Conservation (phyloP, 2,888 invertebrate genomes). For the Clunio marinus region DNA sequence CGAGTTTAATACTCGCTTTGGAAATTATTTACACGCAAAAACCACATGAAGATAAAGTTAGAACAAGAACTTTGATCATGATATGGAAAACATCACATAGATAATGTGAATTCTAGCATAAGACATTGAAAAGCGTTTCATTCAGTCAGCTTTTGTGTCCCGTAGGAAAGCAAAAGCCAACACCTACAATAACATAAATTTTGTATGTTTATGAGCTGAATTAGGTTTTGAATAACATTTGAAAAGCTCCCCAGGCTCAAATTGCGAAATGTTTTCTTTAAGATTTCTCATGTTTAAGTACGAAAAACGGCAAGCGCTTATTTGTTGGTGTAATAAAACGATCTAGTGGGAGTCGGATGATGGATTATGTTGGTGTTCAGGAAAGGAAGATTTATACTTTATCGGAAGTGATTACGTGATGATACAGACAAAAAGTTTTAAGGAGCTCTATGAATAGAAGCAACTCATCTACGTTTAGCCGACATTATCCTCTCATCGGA, state of each 20-base stretch:
- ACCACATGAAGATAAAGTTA: no score
- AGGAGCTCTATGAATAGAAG: not conserved
- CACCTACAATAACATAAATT: constrained; percentile 18
- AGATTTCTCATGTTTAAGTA: not conserved
- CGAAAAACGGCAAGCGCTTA: not conserved
- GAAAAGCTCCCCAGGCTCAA: not conserved
- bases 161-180: not conserved
- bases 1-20: no score
- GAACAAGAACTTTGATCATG: no score
- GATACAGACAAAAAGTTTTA: constrained; percentile 19
- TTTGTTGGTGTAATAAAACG: not conserved
- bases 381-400: not conserved
- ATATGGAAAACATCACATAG: no score
- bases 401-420: constrained; percentile 22
- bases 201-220: constrained; percentile 12
- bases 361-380: not conserved
- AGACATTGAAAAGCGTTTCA: no score
- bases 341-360: not conserved
- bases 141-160: no score
- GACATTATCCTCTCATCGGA: not conserved
- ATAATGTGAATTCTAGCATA: no score
- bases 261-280: not conserved
- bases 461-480: not conserved
- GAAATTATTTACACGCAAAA: no score
- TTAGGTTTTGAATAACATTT: constrained; percentile 8